phyloP scores from a whole-genome alignment of 1,140 invertebrate genomes.

The Pteromalus puparum region DNA sequence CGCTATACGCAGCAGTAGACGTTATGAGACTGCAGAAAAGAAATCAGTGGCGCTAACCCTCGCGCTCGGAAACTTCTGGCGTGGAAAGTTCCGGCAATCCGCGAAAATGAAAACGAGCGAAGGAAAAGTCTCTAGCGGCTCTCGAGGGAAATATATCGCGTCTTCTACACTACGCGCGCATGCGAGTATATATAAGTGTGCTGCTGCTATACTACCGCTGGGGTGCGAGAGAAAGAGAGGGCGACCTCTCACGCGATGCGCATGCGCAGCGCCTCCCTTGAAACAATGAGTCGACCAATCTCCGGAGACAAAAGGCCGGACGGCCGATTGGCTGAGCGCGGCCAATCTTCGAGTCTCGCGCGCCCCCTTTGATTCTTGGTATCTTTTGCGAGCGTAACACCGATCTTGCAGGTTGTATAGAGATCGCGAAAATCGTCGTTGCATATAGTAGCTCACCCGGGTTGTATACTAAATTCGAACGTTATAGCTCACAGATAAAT shows the following conservation, averaged over 20 bases:
- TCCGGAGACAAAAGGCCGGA: slow-evolving; percentile 70
- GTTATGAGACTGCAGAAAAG: background rate
- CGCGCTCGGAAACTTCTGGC: background rate
- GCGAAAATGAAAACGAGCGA: slow-evolving; percentile 34
- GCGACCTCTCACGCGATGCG: slow-evolving; percentile 53
- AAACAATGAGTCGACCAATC: slow-evolving; percentile 75
- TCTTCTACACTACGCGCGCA: background rate
- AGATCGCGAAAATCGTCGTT: background rate
- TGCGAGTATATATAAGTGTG: slow-evolving; percentile 15
- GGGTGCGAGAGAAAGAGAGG: slow-evolving; percentile 54
- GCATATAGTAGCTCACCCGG: no score
- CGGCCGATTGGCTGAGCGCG: slow-evolving; percentile 67
- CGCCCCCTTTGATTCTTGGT: background rate
- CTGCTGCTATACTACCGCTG: slow-evolving; percentile 59
- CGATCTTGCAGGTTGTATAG: background rate
- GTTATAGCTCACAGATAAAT: no score
- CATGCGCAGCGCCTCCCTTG: slow-evolving; percentile 74
- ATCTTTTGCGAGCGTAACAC: background rate
- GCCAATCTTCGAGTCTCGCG: slow-evolving; percentile 63
- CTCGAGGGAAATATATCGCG: slow-evolving; percentile 42
- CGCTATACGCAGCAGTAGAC: background rate
- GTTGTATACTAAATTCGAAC: no score
- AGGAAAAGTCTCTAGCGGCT: background rate
- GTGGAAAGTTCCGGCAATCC: slow-evolving; percentile 25
- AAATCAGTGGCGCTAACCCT: slow-evolving; percentile 8